Percentiles rank a stretch among this genome's conserved stretches.
Evolutionary conservation across 2,888 invertebrate genomes (phyloP).

Genomic region (Dilophus febrilis): DNA sequence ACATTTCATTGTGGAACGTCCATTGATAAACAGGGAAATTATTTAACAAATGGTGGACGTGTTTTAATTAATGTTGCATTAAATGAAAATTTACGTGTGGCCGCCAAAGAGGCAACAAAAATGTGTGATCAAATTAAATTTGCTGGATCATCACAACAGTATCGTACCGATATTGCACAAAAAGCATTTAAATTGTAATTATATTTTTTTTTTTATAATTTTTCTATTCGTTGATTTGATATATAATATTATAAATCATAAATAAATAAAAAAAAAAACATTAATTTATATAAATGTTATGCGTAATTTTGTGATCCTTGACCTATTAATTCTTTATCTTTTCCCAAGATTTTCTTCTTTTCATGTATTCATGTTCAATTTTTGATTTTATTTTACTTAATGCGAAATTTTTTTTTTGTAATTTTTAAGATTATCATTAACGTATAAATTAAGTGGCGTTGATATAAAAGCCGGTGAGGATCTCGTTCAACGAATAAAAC

Average conservation of each 20-base stretch:
- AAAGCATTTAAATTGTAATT: slow-evolving; percentile 64
- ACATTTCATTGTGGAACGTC: slow-evolving; percentile 81
- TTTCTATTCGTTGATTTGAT: neutral
- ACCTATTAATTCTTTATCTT: too few species aligned
- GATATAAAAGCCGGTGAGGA: slow-evolving; percentile 85
- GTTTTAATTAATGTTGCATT: slow-evolving; percentile 68
- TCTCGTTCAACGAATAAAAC: slow-evolving; percentile 68
- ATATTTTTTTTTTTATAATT: too few species aligned
- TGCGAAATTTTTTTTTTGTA: slow-evolving; percentile 3
- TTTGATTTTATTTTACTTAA: neutral
- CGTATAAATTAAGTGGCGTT: slow-evolving; percentile 83
- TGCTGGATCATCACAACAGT: slow-evolving; percentile 70
- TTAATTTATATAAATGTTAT: neutral
- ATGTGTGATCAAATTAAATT: slow-evolving; percentile 62
- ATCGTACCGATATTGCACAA: slow-evolving; percentile 77
- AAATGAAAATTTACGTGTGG: slow-evolving; percentile 47
- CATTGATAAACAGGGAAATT: slow-evolving; percentile 37
- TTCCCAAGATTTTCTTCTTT: too few species aligned
- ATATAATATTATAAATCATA: neutral
- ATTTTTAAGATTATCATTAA: slow-evolving; percentile 29
- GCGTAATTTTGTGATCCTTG: too few species aligned
- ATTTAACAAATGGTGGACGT: slow-evolving; percentile 74
- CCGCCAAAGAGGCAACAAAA: slow-evolving; percentile 54
- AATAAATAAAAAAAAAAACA: neutral
- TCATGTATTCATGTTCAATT: too few species aligned